A percentile compares a stretch with the other conserved stretches of the same genome.
phyloP scores from a whole-genome alignment of 2,888 invertebrate species.

The Capitulum mitella region DNA sequence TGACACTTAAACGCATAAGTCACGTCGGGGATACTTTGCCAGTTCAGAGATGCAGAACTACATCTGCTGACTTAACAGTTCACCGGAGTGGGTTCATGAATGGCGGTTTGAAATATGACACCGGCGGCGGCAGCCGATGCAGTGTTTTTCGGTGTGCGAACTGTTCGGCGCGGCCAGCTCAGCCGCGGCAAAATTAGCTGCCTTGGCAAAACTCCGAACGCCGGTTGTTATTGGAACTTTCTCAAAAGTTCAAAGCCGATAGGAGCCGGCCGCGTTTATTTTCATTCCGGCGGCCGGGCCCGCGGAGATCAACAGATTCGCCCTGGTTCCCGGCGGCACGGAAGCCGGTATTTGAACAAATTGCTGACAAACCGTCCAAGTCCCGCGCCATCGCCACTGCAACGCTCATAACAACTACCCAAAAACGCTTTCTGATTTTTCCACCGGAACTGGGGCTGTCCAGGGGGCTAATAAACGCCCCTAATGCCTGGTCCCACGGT shows the following conservation, averaged over 20 bases:
- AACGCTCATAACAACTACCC: not conserved
- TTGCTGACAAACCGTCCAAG: not conserved
- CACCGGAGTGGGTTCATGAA: too few species aligned
- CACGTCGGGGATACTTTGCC: too few species aligned
- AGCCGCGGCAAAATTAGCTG: not conserved
- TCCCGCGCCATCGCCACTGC: not conserved
- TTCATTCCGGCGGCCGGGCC: not conserved
- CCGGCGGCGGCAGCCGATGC: too few species aligned
- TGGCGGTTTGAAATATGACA: too few species aligned
- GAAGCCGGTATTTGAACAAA: not conserved
- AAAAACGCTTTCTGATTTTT: not conserved
- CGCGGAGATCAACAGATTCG: not conserved
- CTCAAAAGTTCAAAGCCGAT: slow-evolving; percentile 17
- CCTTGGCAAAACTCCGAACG: not conserved
- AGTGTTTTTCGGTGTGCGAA: not conserved
- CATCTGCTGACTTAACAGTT: too few species aligned
- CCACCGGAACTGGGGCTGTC: not conserved
- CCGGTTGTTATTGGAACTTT: slow-evolving; percentile 6
- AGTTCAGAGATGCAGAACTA: too few species aligned
- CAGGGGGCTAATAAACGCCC: not conserved
- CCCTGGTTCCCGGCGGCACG: not conserved
- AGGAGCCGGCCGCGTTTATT: not conserved
- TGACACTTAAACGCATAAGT: too few species aligned
- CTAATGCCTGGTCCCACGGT: not conserved
- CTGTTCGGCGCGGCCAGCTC: not conserved